phyloP scores from a whole-genome alignment of 2,797 vertebrate genomes.

The Pseudomugil gertrudae region DNA sequence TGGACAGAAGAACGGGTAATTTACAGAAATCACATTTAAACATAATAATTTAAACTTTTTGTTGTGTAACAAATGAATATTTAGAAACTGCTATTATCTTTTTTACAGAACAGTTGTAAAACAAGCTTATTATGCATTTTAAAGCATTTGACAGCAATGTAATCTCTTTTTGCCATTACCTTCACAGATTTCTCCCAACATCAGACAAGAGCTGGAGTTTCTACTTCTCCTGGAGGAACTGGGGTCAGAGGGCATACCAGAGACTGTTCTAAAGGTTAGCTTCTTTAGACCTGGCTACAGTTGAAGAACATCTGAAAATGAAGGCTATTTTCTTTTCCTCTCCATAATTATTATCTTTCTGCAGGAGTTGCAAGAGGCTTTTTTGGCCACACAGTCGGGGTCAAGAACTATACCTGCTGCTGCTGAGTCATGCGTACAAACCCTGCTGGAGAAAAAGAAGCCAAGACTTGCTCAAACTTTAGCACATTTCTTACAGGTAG shows the following conservation, averaged over 20 bases:
- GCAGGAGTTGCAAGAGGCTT: conserved; percentile 88
- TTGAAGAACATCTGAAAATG: not conserved
- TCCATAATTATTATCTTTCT: conserved; percentile 4
- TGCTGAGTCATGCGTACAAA: conserved; percentile 82
- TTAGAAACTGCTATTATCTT: not conserved
- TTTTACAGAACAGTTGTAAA: conserved; percentile 1
- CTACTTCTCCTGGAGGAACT: conserved; percentile 91
- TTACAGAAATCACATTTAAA: not conserved
- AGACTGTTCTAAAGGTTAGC: conserved; percentile 85
- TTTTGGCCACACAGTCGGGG: conserved; percentile 72
- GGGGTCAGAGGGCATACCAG: conserved; percentile 81
- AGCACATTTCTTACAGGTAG: conserved; percentile 79
- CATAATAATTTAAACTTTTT: not conserved
- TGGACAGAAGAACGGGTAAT: conserved; percentile 87
- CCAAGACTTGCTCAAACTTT: conserved; percentile 85
- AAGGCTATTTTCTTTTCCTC: not conserved
- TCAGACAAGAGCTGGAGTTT: conserved; percentile 88
- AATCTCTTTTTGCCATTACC: not conserved
- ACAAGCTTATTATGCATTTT: not conserved
- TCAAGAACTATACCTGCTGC: conserved; percentile 52
- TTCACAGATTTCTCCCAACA: conserved; percentile 72
- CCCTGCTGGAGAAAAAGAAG: conserved; percentile 80
- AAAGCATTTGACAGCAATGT: not conserved
- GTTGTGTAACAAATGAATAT: not conserved
- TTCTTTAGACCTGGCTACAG: not conserved